Conservation (phyloP, 2,113 vertebrate genomes). For the Apaloderma vittatum region DNA sequence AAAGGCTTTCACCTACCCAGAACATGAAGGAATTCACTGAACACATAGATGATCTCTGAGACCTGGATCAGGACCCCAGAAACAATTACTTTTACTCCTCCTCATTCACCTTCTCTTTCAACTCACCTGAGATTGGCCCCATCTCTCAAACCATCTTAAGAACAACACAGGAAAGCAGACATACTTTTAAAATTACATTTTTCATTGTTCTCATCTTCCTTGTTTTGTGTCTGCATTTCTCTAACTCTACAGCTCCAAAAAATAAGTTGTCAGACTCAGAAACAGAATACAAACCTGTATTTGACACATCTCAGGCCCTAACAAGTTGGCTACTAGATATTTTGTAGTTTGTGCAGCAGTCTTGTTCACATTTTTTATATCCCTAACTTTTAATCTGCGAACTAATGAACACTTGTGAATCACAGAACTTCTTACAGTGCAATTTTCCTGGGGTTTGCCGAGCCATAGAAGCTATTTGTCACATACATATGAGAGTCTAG, state of each 20-base stretch:
- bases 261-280: not conserved
- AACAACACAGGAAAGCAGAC: not conserved
- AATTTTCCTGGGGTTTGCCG: constrained; percentile 20
- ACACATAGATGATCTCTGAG: not conserved
- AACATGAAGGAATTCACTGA: not conserved
- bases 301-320: not conserved
- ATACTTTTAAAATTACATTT: not conserved
- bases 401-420: not conserved
- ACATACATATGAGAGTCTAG: constrained; percentile 46
- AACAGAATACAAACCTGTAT: not conserved
- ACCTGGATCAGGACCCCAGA: not conserved
- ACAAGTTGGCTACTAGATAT: not conserved
- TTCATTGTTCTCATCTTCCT: not conserved
- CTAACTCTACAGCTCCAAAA: not conserved
- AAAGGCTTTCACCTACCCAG: not conserved
- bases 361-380: not conserved
- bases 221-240: not conserved
- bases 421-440: not conserved
- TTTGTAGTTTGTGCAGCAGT: not conserved
- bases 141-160: not conserved
- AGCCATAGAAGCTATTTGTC: constrained; percentile 11
- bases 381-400: not conserved
- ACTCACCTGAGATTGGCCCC: not conserved
- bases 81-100: not conserved
- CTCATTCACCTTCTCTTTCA: not conserved